Evolutionary conservation across 2,113 vertebrate genomes (phyloP), one percentile per base, ranked within the genome.

Genomic region (Rhabdomys dilectus): DNA sequence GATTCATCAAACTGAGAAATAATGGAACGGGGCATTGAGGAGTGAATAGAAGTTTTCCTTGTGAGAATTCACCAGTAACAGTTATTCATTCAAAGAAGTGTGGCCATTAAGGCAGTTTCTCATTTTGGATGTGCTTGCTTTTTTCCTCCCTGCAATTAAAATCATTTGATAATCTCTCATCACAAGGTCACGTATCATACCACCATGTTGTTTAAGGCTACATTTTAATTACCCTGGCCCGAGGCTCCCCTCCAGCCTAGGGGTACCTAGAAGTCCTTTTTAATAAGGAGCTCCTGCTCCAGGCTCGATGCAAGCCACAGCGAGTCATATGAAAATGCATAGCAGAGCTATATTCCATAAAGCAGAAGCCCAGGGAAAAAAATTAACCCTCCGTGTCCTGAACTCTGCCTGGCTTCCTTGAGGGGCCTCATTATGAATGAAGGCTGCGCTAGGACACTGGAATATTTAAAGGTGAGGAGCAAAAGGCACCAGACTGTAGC

Each of bases 281-380:
- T 97, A 97, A 97, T 97, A 97, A 96, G 96, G 94, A 94, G 68
- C 95, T 94, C 86, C 75, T 84, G 96, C 96, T 93, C 26, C 78
- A 80, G 96, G 95, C 96, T 96, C 42, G 17, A 5, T 72, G 87
- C 84, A 87, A 95, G 77, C 81, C 68, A 77, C 53, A 80, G 56
- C 36, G 87, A 51, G n/a, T 91, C 77, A 80, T 93, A 87, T 96
- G 95, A 96, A 98, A 97, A 96, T 81, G 93, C 97, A 39, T 76
- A 81, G 88, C 75, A 39, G 77, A 93, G 93, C 88, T 84, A 87
- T 73, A 88, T 93, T 96, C 92, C 81, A 92, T 94, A 94, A 97
- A 96, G 90, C 90, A 91, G 95, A 97, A 89, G 92, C 96, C 95
- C 77, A 17, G 88, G 87, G 96, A 93, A 91, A 96, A 97, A 75